Conservation (phyloP, 2,113 vertebrate genomes). For the Oceanites oceanicus region DNA sequence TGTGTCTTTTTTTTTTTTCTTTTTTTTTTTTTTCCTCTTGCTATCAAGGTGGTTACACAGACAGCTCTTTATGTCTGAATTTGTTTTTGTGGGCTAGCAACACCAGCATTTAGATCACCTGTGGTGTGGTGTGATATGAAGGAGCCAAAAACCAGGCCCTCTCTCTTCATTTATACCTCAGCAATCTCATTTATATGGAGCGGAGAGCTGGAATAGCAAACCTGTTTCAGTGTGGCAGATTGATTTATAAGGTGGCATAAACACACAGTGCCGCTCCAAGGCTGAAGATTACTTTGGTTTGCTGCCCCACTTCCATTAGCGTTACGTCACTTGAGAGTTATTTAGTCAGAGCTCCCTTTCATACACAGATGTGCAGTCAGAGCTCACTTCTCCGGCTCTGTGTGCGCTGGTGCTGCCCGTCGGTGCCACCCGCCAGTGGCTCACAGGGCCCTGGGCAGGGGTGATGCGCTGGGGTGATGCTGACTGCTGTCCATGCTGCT, state of each 20-base stretch:
- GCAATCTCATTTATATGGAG: background rate
- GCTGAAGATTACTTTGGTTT: slow-evolving; percentile 14
- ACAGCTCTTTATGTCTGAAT: background rate
- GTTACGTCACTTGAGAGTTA: background rate
- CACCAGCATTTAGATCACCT: background rate
- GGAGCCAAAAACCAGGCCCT: background rate
- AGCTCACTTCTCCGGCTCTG: background rate
- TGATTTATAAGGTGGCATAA: slow-evolving; percentile 51
- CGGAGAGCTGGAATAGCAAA: background rate
- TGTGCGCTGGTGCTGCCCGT: background rate
- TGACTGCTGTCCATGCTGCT: background rate
- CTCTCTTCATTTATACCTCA: background rate
- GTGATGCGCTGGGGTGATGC: background rate
- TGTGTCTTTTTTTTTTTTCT: background rate
- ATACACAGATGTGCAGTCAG: background rate
- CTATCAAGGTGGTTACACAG: background rate
- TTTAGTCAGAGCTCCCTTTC: background rate
- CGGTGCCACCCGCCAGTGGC: fast-evolving
- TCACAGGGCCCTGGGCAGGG: background rate
- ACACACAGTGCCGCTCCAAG: background rate
- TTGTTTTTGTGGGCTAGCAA: background rate
- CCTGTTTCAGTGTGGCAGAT: background rate
- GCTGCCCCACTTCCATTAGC: slow-evolving; percentile 6
- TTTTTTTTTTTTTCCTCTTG: fast-evolving
- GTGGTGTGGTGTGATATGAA: background rate